Evolutionary conservation across 2,888 invertebrate genomes (phyloP).

Genomic region (Aleiodes testaceus): DNA sequence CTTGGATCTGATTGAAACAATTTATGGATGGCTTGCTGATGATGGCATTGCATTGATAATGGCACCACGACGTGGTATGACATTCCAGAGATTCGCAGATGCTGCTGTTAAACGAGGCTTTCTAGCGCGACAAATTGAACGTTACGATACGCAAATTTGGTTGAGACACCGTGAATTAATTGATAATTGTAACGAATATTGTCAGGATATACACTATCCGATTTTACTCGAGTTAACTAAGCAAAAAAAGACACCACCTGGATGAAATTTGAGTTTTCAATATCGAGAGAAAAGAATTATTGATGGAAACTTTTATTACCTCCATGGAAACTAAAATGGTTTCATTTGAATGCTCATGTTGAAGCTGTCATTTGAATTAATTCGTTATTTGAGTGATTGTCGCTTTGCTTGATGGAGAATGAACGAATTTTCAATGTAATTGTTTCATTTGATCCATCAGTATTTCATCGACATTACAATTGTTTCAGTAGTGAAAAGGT

Average conservation of each 20-base stretch:
- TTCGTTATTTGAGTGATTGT: background rate
- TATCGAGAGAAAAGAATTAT: background rate
- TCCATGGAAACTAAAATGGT: background rate
- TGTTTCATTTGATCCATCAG: too few relatives aligned
- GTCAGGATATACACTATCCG: slow-evolving; percentile 83
- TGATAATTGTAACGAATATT: slow-evolving; percentile 77
- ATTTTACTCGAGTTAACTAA: slow-evolving; percentile 79
- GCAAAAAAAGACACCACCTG: slow-evolving; percentile 63
- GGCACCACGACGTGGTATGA: slow-evolving; percentile 84
- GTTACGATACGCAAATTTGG: slow-evolving; percentile 81
- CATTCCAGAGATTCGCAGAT: slow-evolving; percentile 80
- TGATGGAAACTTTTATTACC: background rate
- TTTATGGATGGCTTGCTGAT: slow-evolving; percentile 78
- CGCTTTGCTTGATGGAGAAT: background rate
- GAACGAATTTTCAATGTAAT: background rate
- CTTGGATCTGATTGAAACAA: slow-evolving; percentile 79
- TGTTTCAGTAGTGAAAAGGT: too few relatives aligned
- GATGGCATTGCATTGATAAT: slow-evolving; percentile 82
- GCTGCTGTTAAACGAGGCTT: slow-evolving; percentile 78
- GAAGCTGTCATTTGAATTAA: background rate
- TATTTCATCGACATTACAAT: background rate
- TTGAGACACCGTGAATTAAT: slow-evolving; percentile 79
- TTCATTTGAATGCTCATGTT: background rate
- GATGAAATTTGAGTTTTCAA: slow-evolving; percentile 53
- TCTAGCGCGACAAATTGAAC: slow-evolving; percentile 75